A percentile compares a stretch with the other conserved stretches of the same genome.
phyloP scores from a whole-genome alignment of 2,113 vertebrate species.

The Sorex fumeus region DNA sequence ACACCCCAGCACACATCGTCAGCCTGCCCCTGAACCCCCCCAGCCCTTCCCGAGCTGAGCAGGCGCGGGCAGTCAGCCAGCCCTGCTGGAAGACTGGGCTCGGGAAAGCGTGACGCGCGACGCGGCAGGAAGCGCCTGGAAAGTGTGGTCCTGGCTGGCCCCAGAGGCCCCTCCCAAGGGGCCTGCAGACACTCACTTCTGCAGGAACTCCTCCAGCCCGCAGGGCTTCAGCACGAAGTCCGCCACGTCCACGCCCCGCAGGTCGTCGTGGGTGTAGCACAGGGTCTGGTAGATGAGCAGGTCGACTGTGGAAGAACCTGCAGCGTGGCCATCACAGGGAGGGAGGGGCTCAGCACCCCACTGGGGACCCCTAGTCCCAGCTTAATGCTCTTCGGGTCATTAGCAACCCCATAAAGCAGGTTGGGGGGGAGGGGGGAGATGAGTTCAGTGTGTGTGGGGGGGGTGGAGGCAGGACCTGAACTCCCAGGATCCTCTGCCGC shows the following conservation, averaged over 20 bases:
- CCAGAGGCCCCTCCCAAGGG: background rate
- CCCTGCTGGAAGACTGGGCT: conserved; percentile 61
- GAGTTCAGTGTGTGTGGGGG: no score
- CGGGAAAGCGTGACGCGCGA: conserved; percentile 8
- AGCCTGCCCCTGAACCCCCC: conserved; percentile 17
- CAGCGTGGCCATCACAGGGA: no score
- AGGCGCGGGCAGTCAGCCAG: conserved; percentile 67
- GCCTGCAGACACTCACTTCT: conserved; percentile 91
- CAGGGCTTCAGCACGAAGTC: conserved; percentile 91
- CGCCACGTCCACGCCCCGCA: conserved; percentile 90
- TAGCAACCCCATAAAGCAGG: background rate
- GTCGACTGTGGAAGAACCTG: conserved; percentile 96
- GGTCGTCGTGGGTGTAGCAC: conserved; percentile 95
- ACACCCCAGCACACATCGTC: background rate
- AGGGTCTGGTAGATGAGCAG: conserved; percentile 97
- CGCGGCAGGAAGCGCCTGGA: conserved; percentile 59
- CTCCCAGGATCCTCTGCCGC: no score
- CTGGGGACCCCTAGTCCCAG: background rate
- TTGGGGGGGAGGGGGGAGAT: no score
- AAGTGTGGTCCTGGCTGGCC: conserved; percentile 3
- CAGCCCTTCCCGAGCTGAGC: conserved; percentile 65
- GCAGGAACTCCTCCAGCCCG: conserved; percentile 94
- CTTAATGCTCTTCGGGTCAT: background rate
- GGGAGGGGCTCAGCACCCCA: background rate
- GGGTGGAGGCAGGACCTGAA: background rate